Evolutionary conservation across 2,797 vertebrate genomes (phyloP).

Genomic region (Paramormyrops hopkinsi): DNA sequence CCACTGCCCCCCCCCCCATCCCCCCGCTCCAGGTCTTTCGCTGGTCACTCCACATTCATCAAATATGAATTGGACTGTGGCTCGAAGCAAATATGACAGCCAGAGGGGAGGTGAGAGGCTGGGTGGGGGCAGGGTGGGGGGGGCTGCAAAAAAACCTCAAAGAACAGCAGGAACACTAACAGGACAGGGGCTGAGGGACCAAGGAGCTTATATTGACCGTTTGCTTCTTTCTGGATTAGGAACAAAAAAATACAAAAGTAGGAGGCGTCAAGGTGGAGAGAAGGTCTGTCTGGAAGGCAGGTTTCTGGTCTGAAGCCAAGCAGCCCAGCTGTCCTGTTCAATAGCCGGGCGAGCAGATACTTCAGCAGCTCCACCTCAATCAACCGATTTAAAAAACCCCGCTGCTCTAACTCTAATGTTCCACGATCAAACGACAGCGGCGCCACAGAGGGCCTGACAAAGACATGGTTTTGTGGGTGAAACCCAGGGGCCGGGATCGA

Average conservation of each 20-base stretch:
- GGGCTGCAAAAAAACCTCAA: background rate
- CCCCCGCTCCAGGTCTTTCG: conserved; percentile 17
- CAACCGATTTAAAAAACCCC: background rate
- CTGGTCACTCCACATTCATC: conserved; percentile 56
- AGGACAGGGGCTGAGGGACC: background rate
- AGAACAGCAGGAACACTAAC: background rate
- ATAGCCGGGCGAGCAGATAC: background rate
- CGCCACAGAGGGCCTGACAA: conserved; percentile 11
- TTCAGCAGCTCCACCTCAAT: background rate
- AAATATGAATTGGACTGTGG: conserved; percentile 16
- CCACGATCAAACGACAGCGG: conserved; percentile 6
- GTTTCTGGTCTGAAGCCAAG: background rate
- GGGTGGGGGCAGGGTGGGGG: no score
- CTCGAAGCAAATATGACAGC: background rate
- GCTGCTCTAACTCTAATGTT: conserved; percentile 2
- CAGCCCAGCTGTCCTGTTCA: background rate
- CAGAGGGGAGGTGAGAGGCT: background rate
- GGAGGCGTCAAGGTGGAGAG: background rate
- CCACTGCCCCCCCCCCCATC: no score
- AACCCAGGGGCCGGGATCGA: conserved; percentile 2
- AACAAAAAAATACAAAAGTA: background rate
- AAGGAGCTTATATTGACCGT: background rate
- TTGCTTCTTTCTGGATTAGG: background rate
- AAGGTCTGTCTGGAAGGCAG: background rate
- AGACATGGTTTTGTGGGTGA: conserved; percentile 3